Conservation (phyloP, 2,888 invertebrate genomes). For the Junonia oenone region DNA sequence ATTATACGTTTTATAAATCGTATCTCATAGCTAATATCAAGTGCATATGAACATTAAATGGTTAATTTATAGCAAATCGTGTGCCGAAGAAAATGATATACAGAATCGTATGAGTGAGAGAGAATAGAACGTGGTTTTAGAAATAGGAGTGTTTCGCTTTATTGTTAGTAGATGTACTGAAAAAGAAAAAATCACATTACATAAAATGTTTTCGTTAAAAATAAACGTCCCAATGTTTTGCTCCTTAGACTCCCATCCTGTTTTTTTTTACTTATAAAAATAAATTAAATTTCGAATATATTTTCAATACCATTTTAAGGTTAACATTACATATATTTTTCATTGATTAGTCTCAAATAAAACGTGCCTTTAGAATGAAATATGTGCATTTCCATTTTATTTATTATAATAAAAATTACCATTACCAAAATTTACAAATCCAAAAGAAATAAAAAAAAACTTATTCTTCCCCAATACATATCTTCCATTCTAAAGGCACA, state of each 20-base stretch:
- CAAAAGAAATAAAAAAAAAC: no score
- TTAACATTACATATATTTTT: not conserved
- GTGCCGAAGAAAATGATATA: slow-evolving; percentile 16
- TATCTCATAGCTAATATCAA: not conserved
- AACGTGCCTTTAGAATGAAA: not conserved
- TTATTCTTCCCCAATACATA: no score
- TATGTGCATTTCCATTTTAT: not conserved
- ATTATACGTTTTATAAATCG: no score
- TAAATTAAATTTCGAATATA: not conserved
- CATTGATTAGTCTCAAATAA: not conserved
- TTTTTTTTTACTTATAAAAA: slow-evolving; percentile 15
- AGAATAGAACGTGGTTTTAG: slow-evolving; percentile 40
- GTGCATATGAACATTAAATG: not conserved
- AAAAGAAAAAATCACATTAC: slow-evolving; percentile 35
- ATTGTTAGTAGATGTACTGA: slow-evolving; percentile 37
- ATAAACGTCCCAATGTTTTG: not conserved
- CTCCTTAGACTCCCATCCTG: not conserved
- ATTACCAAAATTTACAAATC: no score
- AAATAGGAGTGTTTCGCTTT: slow-evolving; percentile 39
- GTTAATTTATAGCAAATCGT: not conserved
- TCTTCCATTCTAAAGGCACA: no score
- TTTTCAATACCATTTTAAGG: not conserved
- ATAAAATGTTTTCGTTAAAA: not conserved
- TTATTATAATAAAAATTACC: no score
- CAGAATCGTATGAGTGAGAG: slow-evolving; percentile 27